Evolutionary conservation across 2,113 vertebrate genomes (phyloP), one percentile per base, ranked within the genome.

Genomic region (Polypterus senegalus): DNA sequence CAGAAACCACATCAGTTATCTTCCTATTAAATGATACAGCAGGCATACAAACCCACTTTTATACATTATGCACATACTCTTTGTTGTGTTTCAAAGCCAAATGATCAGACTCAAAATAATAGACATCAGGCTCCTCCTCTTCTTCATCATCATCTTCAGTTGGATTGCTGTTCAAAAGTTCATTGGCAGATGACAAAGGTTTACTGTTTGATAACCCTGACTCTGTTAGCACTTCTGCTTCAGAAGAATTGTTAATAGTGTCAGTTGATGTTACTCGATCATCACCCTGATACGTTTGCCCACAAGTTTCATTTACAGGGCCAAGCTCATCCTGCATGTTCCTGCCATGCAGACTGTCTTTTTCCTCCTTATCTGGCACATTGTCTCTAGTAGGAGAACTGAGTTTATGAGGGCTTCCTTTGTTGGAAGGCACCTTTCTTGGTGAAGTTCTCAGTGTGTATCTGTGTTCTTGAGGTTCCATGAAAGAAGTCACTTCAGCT

Each of bases 81-180:
- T 98, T 99, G 91, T 97, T 98, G 88, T 99, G 96, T 96, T 98
- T 99, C 78, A 99, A 87, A 80, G 96, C 93, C 92, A 99, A 87
- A 89, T 99, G 96, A 86, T 99, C 96, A 58, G 96, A 99, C 84
- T 99, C 96, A 87, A 99, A 99, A 86, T 92, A 98, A 90, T 97
- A 99, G 69, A 99, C 96, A 70, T 99, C 95, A 64, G 96, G 95
- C 65, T 97, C 95, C 73, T 98, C 96, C 64, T 97, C 93, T 44
- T 98, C 94, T 46, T 92, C 27, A 27, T 27, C 27, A 63, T 94
- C 91, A 57, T 91, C 80, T 53, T 82, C 83, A 71, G 85, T 74
- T 59, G 83, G 70, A 86, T 81, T 52, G 66, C 70, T 70, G 57
- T 49, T 70, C 11, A 67, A 80, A 71, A 80, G 85, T 71, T 92